Evolutionary conservation across 2,888 invertebrate species (phyloP).

Genomic region (Chironomus riparius): DNA sequence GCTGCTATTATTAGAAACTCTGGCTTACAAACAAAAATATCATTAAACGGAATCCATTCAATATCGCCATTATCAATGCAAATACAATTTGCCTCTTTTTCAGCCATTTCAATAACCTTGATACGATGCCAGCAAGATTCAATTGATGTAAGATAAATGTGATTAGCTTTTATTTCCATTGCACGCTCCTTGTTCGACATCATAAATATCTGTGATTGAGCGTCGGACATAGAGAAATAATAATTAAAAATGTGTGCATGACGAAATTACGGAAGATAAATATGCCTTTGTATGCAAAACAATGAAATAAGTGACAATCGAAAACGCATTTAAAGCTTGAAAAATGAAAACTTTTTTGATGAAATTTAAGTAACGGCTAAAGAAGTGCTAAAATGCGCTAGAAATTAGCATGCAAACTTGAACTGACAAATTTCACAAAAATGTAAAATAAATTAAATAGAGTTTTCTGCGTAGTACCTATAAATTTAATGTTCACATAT

Average conservation of each 20-base stretch:
- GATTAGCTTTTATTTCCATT: constrained; percentile 31
- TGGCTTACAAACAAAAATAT: constrained; percentile 52
- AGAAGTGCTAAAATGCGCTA: not conserved
- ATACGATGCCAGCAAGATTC: constrained; percentile 51
- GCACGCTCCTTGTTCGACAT: constrained; percentile 33
- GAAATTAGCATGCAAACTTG: no score
- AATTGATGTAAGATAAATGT: constrained; percentile 40
- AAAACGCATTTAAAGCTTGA: no score
- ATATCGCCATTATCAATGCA: constrained; percentile 70
- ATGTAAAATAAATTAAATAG: no score
- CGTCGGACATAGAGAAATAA: no score
- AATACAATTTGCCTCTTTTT: constrained; percentile 41
- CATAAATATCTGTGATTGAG: constrained; percentile 33
- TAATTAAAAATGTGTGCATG: no score
- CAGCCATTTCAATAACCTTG: constrained; percentile 45
- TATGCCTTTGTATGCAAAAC: no score
- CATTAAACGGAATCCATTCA: constrained; percentile 46
- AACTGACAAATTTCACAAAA: no score
- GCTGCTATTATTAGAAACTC: constrained; percentile 57
- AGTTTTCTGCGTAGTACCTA: no score
- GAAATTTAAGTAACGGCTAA: no score
- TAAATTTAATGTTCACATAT: no score
- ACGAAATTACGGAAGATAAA: no score
- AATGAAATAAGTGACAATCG: no score
- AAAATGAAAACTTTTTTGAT: not conserved